Percentiles rank a stretch among this genome's conserved stretches.
Conservation (phyloP, 2,113 vertebrate genomes). For the Corydoras maculifer region DNA sequence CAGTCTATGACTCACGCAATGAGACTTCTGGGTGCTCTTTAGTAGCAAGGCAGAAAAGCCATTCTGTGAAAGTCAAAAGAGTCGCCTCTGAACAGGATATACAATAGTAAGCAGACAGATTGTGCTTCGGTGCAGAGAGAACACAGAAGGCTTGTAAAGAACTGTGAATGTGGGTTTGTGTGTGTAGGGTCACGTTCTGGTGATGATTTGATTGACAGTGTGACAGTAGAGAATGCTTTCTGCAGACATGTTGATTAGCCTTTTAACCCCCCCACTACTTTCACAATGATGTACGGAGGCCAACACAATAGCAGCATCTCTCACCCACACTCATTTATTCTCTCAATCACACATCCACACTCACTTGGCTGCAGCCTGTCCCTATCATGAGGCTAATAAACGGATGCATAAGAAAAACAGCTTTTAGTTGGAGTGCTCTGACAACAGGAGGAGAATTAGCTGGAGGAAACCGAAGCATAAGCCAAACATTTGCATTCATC, state of each 20-base stretch:
- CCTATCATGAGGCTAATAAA: slow-evolving; percentile 11
- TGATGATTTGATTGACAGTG: slow-evolving; percentile 21
- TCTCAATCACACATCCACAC: slow-evolving; percentile 1
- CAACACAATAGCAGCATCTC: slow-evolving; percentile 16
- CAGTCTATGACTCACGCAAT: slow-evolving; percentile 10
- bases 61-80: slow-evolving; percentile 36
- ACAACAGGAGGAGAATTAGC: slow-evolving; percentile 8
- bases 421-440: slow-evolving; percentile 14
- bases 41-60: slow-evolving; percentile 27
- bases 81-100: slow-evolving; percentile 20
- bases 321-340: slow-evolving; percentile 2
- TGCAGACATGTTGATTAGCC: slow-evolving; percentile 37
- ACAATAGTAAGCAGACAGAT: slow-evolving; percentile 29
- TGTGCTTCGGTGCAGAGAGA: slow-evolving; percentile 12
- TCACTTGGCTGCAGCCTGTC: neutral
- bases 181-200: slow-evolving; percentile 2
- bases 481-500: neutral
- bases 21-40: slow-evolving; percentile 22
- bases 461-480: neutral
- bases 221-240: neutral
- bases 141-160: neutral
- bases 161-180: neutral
- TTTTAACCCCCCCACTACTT: slow-evolving; percentile 15
- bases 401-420: neutral
- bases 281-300: slow-evolving; percentile 12